Evolutionary conservation across 2,113 vertebrate genomes (phyloP), one percentile per base, ranked within the genome.

Genomic region (Cromileptes altivelis): DNA sequence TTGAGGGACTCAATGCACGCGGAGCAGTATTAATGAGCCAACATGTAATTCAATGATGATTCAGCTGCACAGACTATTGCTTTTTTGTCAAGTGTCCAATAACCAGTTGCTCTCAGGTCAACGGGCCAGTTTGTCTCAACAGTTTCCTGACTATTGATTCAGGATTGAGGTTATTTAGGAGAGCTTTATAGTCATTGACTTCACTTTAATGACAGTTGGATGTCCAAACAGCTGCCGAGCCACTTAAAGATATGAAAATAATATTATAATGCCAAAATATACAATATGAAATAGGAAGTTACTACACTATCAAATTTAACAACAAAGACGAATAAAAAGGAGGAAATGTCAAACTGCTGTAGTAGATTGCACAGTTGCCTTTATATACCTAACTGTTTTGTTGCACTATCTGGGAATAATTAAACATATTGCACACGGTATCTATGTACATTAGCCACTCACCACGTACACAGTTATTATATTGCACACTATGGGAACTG

Each of bases 81-180:
- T 45, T 80, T 79, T 72, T 80, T 71, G 50, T 70, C 49, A 55
- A 63, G 47, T 63, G 57, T 64, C 68, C 52, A 78, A 52, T 78
- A 60, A 50, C 19, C 53, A 45, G 23, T 23, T 18, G 63, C 47
- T 52, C 30, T 72, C 49, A 14, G 49, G 49, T 71, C 78, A 64
- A 19, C 37, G 3, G 2, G 58, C 33, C 58, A 56, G 58, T 80
- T 72, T 80, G 50, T 57, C 52, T 42, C 33, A 56, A 45, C 50
- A 23, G 69, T 33, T 49, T 15, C 52, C 69, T 37, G 15, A 27
- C 52, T 73, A 72, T 49, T 37, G 78, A 72, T 57, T 72, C 17
- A 40, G 33, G 10, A 14, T 37, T 64, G 19, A 49, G 49, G 37
- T 56, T 1, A 45, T 71, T 71, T 56, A 12, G 49, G 8, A 62